A percentile compares a stretch with the other conserved stretches of the same genome.
These are phyloP conservation scores for Phalacrocorax brasilianus DNA, from an alignment of 2,113 vertebrate genomes.

Conservation along the genomic window DNA sequence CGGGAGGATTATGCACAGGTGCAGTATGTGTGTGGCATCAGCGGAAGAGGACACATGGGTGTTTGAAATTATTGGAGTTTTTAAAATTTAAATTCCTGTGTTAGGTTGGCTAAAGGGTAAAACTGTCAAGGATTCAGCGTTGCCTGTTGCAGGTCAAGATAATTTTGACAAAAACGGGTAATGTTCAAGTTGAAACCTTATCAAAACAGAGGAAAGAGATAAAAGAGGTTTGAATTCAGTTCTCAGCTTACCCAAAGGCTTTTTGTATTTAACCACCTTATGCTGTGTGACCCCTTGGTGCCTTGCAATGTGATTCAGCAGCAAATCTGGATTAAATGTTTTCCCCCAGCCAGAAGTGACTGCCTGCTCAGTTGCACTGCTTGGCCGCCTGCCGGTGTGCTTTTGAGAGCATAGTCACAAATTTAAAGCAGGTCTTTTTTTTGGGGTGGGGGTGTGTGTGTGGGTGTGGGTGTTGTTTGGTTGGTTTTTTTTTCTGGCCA, in stretches of 20 bases:
- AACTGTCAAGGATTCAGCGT: background rate
- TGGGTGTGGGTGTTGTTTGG: no score
- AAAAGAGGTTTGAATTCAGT: background rate
- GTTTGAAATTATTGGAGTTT: background rate
- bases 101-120: background rate
- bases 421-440: no score
- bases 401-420: background rate
- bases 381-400: accelerated
- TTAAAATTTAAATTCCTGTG: background rate
- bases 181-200: background rate
- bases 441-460: no score
- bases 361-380: background rate
- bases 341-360: background rate
- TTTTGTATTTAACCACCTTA: background rate
- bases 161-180: background rate
- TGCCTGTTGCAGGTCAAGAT: background rate
- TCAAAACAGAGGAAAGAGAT: background rate
- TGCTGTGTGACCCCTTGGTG: background rate
- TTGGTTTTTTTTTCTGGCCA: background rate
- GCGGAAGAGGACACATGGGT: background rate
- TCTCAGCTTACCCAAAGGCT: background rate
- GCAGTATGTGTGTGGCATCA: background rate
- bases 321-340: background rate
- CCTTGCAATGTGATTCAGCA: accelerated
- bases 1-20: conserved; percentile 33